Percentiles rank a stretch among this genome's conserved stretches.
phyloP scores from a whole-genome alignment of 1,140 invertebrate species.

The Pectinophora gossypiella region DNA sequence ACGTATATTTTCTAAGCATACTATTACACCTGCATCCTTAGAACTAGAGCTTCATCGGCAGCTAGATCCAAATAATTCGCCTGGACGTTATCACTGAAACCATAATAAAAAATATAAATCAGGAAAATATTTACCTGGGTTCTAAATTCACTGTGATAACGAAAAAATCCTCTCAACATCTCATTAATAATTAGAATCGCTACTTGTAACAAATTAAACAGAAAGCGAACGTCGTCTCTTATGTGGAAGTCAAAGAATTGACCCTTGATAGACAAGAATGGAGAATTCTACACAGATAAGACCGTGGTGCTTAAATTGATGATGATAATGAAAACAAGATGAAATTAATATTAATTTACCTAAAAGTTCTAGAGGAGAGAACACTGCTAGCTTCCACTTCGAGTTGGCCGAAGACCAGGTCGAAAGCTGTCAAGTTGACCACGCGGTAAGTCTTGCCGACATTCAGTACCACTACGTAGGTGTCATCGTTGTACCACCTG shows the following conservation, averaged over 20 bases:
- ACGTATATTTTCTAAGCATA: too few relatives aligned
- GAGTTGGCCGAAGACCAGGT: constrained; percentile 53
- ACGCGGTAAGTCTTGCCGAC: constrained; percentile 46
- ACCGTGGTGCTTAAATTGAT: too few relatives aligned
- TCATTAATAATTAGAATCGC: too few relatives aligned
- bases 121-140: too few relatives aligned
- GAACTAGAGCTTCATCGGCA: constrained; percentile 50
- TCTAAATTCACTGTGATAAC: too few relatives aligned
- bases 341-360: constrained; percentile 21
- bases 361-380: constrained; percentile 50
- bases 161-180: too few relatives aligned
- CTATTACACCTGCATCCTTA: constrained; percentile 55
- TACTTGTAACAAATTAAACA: too few relatives aligned
- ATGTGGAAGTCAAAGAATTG: too few relatives aligned
- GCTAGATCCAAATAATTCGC: constrained; percentile 49
- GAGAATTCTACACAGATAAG: too few relatives aligned
- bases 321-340: neutral
- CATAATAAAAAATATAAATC: too few relatives aligned
- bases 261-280: too few relatives aligned
- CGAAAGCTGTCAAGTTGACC: constrained; percentile 55
- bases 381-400: constrained; percentile 58
- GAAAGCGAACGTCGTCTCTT: too few relatives aligned
- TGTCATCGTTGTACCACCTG: constrained; percentile 63
- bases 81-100: constrained; percentile 52
- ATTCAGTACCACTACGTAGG: constrained; percentile 58